Base-by-base conservation (phyloP, 1,140 invertebrate species). In the Listronotus bonariensis region DNA sequence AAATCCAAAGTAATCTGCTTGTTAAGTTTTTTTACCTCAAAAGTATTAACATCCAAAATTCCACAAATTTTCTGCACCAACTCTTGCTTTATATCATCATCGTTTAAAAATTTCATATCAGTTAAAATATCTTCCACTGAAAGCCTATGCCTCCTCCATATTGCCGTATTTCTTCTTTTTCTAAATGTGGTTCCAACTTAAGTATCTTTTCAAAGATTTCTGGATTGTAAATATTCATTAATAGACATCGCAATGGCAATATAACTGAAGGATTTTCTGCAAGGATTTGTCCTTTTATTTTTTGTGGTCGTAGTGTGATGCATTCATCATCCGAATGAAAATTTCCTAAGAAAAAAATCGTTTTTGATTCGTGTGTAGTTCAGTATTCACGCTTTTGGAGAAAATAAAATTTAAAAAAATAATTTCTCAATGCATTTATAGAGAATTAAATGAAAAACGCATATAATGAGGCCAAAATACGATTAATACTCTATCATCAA, bases 11-110 rank as follows among this genome's bases (percentile, higher is more conserved):
- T 63, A n/a, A 79, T 77, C 54, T 80, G 71, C 9, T n/a, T n/a
- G n/a, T n/a, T n/a, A n/a, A n/a, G n/a, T n/a, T 80, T 81, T 53
- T 81, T 76, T 3, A 87, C 77, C 68, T 87, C 86, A 67, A 85
- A 89, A 12, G 86, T 78, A 69, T 90, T 90, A 2, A 86, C 88
- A 67, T 89, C 87, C 59, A 88, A 81, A 61, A 88, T 86, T 3
- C 84, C 87, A 36, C 86, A 86, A 6, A 88, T 80, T 69, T 83
- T 83, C 12, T 89, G 76, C 26, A 89, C 85, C 3, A 85, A 83
- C 68, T 86, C 77, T 75, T 75, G 86, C 86, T 40, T 82, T 80
- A 68, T 83, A 82, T 20, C 87, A 73, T 0, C 84, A 78, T 41
- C 78, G 77, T 56, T 87, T 87, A 11, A 86, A 72, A 6, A 82